phyloP scores from a whole-genome alignment of 1,140 invertebrate species.

The Bombyx mandarina region DNA sequence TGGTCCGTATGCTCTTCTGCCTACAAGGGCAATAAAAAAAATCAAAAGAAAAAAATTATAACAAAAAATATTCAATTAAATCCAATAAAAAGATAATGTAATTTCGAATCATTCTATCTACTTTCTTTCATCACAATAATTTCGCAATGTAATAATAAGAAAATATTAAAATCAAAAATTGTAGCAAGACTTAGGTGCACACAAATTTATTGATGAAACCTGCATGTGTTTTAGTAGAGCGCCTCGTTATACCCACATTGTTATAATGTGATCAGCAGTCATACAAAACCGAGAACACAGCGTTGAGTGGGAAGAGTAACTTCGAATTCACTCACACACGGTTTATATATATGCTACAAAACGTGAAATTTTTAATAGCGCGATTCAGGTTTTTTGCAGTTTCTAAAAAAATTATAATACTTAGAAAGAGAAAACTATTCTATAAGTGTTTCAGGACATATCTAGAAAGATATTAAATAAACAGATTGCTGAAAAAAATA shows the following conservation, averaged over 20 bases:
- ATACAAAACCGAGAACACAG: slow-evolving; percentile 19
- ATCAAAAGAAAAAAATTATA: no score
- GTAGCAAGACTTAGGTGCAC: slow-evolving; percentile 33
- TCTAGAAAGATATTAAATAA: no score
- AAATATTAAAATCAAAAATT: not conserved
- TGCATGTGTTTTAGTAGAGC: slow-evolving; percentile 34
- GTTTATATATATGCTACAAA: not conserved
- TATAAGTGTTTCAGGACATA: no score
- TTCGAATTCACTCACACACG: not conserved
- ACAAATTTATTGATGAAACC: slow-evolving; percentile 25
- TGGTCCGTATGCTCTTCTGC: no score
- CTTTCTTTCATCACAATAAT: no score
- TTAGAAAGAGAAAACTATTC: not conserved
- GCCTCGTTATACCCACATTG: slow-evolving; percentile 18
- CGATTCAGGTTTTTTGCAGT: slow-evolving; percentile 8
- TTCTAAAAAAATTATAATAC: not conserved
- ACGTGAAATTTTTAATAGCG: slow-evolving; percentile 7
- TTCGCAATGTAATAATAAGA: no score
- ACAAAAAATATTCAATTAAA: no score
- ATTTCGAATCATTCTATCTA: no score
- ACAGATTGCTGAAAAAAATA: no score
- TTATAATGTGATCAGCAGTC: slow-evolving; percentile 15
- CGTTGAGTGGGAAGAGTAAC: slow-evolving; percentile 23
- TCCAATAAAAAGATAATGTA: no score
- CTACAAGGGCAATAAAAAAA: no score